phyloP scores from a whole-genome alignment of 2,113 vertebrate genomes.

The Excalfactoria chinensis region DNA sequence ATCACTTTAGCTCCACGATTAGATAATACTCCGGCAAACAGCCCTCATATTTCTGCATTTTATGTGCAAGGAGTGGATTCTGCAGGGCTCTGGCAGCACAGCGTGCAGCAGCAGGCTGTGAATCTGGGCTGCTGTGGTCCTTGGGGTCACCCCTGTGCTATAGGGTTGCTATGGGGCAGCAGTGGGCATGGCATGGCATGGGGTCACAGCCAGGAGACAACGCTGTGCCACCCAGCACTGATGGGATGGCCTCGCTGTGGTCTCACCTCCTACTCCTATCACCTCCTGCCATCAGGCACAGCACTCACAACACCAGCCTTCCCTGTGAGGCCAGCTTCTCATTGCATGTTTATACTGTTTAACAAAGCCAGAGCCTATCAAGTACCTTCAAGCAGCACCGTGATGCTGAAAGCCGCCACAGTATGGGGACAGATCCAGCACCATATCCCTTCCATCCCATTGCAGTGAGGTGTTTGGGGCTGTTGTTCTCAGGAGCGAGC shows the following conservation, averaged over 20 bases:
- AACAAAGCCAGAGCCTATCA: not conserved
- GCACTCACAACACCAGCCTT: not conserved
- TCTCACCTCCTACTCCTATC: not conserved
- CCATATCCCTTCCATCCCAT: accelerated
- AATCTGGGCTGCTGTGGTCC: accelerated
- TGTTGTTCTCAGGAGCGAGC: not conserved
- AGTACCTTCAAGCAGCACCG: not conserved
- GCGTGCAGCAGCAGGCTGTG: not conserved
- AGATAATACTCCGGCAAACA: conserved; percentile 13
- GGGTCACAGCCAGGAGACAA: no score
- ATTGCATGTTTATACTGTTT: not conserved
- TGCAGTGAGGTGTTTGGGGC: not conserved
- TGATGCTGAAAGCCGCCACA: not conserved
- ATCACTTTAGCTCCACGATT: not conserved
- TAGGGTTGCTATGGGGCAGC: not conserved
- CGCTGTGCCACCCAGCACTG: no score
- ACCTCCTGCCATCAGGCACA: not conserved
- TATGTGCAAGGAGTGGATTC: not conserved
- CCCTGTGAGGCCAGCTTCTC: not conserved
- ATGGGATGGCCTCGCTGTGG: not conserved
- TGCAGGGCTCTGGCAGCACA: not conserved
- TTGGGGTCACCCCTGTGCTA: accelerated
- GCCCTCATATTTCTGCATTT: not conserved
- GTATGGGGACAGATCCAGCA: not conserved
- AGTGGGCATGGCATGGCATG: no score